These are phyloP conservation scores for Chalcosyrphus nemorum DNA, from an alignment of 2,888 invertebrate genomes.

Conservation along the genomic window DNA sequence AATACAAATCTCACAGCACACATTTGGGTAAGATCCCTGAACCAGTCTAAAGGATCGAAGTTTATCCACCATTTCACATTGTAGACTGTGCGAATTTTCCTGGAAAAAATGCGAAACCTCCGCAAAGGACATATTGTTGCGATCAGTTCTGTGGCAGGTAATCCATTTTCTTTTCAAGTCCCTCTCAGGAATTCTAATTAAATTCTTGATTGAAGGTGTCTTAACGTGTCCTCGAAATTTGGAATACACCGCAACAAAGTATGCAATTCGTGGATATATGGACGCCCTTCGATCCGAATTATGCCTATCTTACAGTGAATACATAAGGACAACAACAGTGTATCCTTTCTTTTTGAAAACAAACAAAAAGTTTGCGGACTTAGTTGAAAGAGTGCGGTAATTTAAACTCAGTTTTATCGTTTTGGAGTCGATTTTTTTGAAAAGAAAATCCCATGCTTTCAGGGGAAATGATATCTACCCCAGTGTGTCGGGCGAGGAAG, in stretches of 20 bases:
- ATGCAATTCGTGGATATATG: slow-evolving; percentile 79
- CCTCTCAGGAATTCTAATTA: too few relatives aligned
- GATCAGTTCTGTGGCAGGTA: slow-evolving; percentile 78
- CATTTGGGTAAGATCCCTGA: slow-evolving; percentile 78
- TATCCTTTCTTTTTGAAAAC: slow-evolving; percentile 80
- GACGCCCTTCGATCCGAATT: slow-evolving; percentile 77
- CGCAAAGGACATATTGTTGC: slow-evolving; percentile 80
- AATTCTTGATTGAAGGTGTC: slow-evolving; percentile 63
- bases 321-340: slow-evolving; percentile 76
- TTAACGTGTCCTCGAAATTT: slow-evolving; percentile 66
- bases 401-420: background rate
- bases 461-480: slow-evolving; percentile 65
- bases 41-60: too few relatives aligned
- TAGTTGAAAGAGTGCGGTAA: slow-evolving; percentile 32
- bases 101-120: slow-evolving; percentile 80
- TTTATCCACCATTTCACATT: too few relatives aligned
- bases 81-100: slow-evolving; percentile 79
- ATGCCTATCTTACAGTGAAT: slow-evolving; percentile 51
- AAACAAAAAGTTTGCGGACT: slow-evolving; percentile 65
- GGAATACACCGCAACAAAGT: slow-evolving; percentile 80
- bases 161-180: too few relatives aligned
- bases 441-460: background rate
- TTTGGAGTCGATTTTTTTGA: background rate
- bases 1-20: slow-evolving; percentile 81
- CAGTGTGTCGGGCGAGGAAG: slow-evolving; percentile 70